A percentile compares a stretch with the other conserved stretches of the same genome.
Conservation (phyloP, 2,113 vertebrate genomes). For the Boulengeromyrus knoepffleri region DNA sequence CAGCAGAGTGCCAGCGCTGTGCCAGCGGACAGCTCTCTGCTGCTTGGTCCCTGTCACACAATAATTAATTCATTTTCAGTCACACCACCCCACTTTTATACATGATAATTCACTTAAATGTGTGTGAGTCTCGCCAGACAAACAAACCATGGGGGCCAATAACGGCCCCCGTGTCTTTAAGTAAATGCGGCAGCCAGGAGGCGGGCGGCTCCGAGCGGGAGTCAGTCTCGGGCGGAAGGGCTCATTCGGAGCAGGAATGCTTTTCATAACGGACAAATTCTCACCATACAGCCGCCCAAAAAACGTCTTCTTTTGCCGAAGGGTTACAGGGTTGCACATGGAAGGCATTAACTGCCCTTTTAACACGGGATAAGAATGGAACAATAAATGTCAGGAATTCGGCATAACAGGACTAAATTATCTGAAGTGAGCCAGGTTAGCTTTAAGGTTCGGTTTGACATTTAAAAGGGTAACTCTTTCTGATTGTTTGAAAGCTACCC, state of each 20-base stretch:
- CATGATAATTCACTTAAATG: slow-evolving; percentile 7
- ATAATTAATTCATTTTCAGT: slow-evolving; percentile 16
- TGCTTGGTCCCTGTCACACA: background rate
- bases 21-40: slow-evolving; percentile 3
- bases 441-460: slow-evolving; percentile 6
- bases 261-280: slow-evolving; percentile 44
- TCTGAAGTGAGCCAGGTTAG: slow-evolving; percentile 32
- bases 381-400: slow-evolving; percentile 56
- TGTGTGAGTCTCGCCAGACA: background rate
- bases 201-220: background rate
- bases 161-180: background rate
- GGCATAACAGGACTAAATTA: slow-evolving; percentile 32
- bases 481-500: background rate
- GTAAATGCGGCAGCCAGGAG: background rate
- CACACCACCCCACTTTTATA: background rate
- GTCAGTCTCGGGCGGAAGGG: slow-evolving; percentile 25
- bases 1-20: slow-evolving; percentile 11
- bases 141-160: background rate
- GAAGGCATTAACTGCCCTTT: slow-evolving; percentile 51
- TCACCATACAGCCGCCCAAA: slow-evolving; percentile 48
- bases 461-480: background rate
- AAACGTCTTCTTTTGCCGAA: slow-evolving; percentile 46
- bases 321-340: slow-evolving; percentile 47
- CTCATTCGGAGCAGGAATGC: slow-evolving; percentile 32
- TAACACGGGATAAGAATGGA: slow-evolving; percentile 46